These are phyloP conservation scores for Lordiphosa andalusiaca DNA, from an alignment of 2,888 invertebrate genomes.

Conservation along the genomic window DNA sequence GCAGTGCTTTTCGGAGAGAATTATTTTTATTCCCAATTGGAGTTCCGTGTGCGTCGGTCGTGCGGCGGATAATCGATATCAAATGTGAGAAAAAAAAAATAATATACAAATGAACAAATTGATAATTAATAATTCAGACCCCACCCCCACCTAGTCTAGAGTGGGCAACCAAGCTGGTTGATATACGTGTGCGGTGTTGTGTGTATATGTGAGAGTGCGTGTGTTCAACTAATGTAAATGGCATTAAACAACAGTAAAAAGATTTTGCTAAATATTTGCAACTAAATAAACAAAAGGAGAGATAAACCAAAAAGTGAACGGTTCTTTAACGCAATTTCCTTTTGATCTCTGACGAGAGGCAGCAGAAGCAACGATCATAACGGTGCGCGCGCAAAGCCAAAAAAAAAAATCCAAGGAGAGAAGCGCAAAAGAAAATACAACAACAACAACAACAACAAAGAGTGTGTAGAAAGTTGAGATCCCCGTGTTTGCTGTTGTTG, in stretches of 20 bases:
- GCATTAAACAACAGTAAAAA: slow-evolving; percentile 23
- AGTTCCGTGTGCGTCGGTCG: slow-evolving; percentile 61
- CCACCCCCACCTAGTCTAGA: not conserved
- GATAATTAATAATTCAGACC: slow-evolving; percentile 38
- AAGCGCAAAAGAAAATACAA: slow-evolving; percentile 4
- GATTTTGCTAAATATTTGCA: slow-evolving; percentile 27
- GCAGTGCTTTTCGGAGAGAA: slow-evolving; percentile 41
- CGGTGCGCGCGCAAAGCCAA: slow-evolving; percentile 14
- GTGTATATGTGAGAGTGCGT: slow-evolving; percentile 19
- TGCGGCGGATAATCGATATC: slow-evolving; percentile 47
- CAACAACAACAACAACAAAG: slow-evolving; percentile 13
- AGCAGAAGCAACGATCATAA: slow-evolving; percentile 4
- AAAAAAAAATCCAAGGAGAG: not conserved
- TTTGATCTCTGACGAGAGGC: slow-evolving; percentile 1
- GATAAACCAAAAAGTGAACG: slow-evolving; percentile 39
- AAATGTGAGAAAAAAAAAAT: slow-evolving; percentile 20
- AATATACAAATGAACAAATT: slow-evolving; percentile 48
- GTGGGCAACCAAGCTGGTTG: not conserved
- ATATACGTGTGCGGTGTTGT: slow-evolving; percentile 11
- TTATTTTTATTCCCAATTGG: slow-evolving; percentile 52
- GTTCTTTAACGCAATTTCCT: slow-evolving; percentile 36
- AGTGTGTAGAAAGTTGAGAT: slow-evolving; percentile 16
- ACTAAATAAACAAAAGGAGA: slow-evolving; percentile 36
- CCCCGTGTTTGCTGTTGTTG: not conserved
- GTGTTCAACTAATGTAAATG: slow-evolving; percentile 22